Evolutionary conservation across 2,797 vertebrate species (phyloP), one percentile per base, ranked within the genome.

Genomic region (Bryconaethiops microstoma): DNA sequence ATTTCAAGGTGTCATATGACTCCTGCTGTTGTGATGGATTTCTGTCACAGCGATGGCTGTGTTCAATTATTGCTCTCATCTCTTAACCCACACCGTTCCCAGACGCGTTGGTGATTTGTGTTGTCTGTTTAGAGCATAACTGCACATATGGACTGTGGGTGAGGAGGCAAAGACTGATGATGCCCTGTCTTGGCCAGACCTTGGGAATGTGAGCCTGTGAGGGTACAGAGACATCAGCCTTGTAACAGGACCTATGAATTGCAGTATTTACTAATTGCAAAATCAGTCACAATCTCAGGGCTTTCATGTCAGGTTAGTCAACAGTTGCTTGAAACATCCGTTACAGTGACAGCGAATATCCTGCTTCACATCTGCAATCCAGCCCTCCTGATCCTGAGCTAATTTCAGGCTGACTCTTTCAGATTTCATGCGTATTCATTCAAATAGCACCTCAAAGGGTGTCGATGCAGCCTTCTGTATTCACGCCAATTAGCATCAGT

Each of bases 41-140:
- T 73, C 76, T 73, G 52, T 21, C 35, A 6, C 62, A 64, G 12
- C 55, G 50, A 54, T 63, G 69, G 60, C 54, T 0, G 16, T 76
- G 81, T 54, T 83, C 64, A 84, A 76, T 67, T 39, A 75, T 81
- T 68, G 35, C 74, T 68, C 72, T 80, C 64, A 52, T 78, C 78
- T 80, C 62, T 82, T 73, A 73, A 73, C 54, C 70, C 35, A 35
- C 2, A 60, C 23, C 13, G 16, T 70, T 78, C 67, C 67, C 71
- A 76, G 78, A 83, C 79, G 42, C 35, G 6, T 52, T 65, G 48
- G 79, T 77, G 69, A 81, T 84, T 84, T 79, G 86, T 81, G 81
- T 57, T 81, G 70, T 45, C 63, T 62, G 40, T 68, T 77, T 69
- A 65, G 75, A 81, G 83, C 65, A 14, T 79, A 74, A 42, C 69